Conservation (phyloP, 2,888 invertebrate genomes). For the Terebella lapidaria region DNA sequence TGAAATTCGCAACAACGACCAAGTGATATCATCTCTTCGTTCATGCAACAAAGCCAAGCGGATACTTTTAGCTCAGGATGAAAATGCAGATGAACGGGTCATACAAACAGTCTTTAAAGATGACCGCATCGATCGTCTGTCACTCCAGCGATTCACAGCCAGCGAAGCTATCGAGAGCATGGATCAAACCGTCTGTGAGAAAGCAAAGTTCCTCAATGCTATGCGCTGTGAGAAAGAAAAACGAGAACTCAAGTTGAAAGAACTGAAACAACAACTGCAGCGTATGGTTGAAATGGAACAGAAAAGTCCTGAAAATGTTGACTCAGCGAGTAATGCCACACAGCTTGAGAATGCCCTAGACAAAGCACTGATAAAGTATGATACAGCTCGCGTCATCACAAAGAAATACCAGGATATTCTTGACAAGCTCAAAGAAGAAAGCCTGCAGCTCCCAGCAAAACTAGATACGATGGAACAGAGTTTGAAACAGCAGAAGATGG, state of each 20-base stretch:
- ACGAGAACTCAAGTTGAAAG: constrained; percentile 22
- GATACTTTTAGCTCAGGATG: constrained; percentile 28
- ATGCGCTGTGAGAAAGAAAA: constrained; percentile 27
- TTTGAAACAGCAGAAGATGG: constrained; percentile 22
- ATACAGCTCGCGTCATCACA: constrained; percentile 34
- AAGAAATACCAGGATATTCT: constrained; percentile 33
- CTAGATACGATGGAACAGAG: constrained; percentile 31
- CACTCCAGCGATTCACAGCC: constrained; percentile 32
- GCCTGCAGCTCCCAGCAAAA: constrained; percentile 31
- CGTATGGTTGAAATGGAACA: constrained; percentile 5
- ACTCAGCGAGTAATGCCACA: no score
- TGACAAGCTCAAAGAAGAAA: constrained; percentile 31
- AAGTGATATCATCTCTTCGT: constrained; percentile 27
- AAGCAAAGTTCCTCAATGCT: constrained; percentile 28
- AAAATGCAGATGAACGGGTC: constrained; percentile 34
- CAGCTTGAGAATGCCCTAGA: constrained; percentile 38
- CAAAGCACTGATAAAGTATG: constrained; percentile 35
- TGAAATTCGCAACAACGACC: constrained; percentile 28
- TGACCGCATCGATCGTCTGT: constrained; percentile 29
- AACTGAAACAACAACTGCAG: constrained; percentile 7
- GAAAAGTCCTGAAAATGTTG: background rate
- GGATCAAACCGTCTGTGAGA: constrained; percentile 36
- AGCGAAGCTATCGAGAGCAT: constrained; percentile 31
- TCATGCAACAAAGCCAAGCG: constrained; percentile 30
- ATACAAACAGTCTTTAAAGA: constrained; percentile 33